Evolutionary conservation across 2,797 vertebrate genomes (phyloP).

Genomic region (Coluber constrictor): DNA sequence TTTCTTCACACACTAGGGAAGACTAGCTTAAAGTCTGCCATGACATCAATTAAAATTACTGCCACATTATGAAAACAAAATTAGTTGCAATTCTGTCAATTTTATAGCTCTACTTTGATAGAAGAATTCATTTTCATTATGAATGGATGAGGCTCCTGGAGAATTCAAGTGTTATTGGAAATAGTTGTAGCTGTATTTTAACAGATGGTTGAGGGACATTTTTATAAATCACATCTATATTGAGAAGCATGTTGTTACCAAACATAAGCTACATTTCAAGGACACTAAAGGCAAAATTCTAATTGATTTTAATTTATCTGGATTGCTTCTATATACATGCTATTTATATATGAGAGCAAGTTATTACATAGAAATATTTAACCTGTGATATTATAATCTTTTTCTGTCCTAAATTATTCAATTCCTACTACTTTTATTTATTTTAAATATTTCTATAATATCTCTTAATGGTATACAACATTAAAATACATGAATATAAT

Average conservation of each 20-base stretch:
- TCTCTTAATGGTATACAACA: neutral
- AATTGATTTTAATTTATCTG: neutral
- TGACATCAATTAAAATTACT: conserved; percentile 41
- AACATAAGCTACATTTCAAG: conserved; percentile 5
- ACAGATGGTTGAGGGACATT: conserved; percentile 12
- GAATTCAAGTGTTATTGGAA: conserved; percentile 18
- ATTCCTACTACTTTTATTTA: neutral
- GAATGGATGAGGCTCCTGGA: conserved; percentile 25
- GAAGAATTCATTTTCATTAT: conserved; percentile 35
- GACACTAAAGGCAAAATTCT: conserved; percentile 6
- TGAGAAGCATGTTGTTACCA: conserved; percentile 14
- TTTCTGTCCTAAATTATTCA: neutral
- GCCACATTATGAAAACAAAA: conserved; percentile 45
- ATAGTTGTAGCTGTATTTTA: conserved; percentile 28
- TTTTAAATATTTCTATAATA: neutral
- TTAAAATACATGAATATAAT: neutral
- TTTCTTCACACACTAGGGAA: conserved; percentile 24
- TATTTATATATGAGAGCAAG: neutral
- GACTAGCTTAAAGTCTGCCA: conserved; percentile 36
- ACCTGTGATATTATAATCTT: neutral
- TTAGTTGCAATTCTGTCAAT: conserved; percentile 35
- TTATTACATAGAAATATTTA: neutral
- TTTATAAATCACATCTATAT: conserved; percentile 23
- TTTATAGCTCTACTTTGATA: conserved; percentile 33
- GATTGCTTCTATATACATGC: neutral